Evolutionary conservation across 1,140 invertebrate species (phyloP).

Genomic region (Carposina sasakii): DNA sequence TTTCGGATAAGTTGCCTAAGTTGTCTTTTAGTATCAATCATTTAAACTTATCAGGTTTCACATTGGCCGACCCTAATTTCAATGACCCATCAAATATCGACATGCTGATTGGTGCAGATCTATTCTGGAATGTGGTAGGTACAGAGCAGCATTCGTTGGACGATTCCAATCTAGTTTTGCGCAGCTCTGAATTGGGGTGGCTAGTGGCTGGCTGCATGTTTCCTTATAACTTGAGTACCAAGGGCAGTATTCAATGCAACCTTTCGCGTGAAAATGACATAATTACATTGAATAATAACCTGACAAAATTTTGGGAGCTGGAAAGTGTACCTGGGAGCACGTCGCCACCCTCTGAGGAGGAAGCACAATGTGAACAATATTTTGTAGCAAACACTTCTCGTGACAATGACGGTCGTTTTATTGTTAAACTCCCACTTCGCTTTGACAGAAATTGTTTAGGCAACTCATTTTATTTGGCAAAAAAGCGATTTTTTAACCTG

Average conservation of each 20-base stretch:
- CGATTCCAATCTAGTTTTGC: background rate
- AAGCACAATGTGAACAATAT: background rate
- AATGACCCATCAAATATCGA: background rate
- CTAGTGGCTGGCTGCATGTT: background rate
- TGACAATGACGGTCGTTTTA: background rate
- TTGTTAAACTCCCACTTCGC: background rate
- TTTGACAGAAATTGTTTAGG: background rate
- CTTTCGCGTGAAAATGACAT: background rate
- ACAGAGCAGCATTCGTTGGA: background rate
- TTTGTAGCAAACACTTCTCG: background rate
- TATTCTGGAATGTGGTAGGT: background rate
- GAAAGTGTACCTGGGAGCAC: background rate
- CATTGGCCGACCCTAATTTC: slow-evolving; percentile 1
- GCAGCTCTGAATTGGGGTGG: background rate
- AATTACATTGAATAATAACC: background rate
- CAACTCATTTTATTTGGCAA: background rate
- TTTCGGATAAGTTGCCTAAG: background rate
- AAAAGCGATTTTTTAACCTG: background rate
- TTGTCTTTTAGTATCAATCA: background rate
- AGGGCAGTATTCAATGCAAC: background rate
- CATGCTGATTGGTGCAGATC: background rate
- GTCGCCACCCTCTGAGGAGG: background rate
- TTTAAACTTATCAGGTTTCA: background rate
- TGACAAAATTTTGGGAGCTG: background rate
- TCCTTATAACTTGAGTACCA: background rate